phyloP scores from a whole-genome alignment of 2,797 vertebrate genomes.

The Takifugu rubripes region DNA sequence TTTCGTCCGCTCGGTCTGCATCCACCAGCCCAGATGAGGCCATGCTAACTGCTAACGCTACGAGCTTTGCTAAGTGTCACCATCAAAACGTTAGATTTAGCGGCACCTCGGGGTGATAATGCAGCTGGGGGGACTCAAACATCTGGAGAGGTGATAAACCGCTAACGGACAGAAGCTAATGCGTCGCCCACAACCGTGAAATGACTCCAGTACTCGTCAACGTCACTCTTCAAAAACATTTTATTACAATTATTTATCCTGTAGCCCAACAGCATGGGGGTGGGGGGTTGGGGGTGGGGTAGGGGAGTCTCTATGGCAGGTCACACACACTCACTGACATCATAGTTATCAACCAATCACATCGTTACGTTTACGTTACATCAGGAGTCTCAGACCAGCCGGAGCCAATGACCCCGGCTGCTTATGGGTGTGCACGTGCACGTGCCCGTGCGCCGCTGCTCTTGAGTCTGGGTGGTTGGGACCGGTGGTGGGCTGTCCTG shows the following conservation, averaged over 20 bases:
- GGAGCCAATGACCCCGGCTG: too few species aligned
- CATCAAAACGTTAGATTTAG: background rate
- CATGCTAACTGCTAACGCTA: background rate
- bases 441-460: too few species aligned
- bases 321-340: conserved; percentile 41
- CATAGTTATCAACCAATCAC: conserved; percentile 30
- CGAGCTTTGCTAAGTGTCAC: conserved; percentile 8
- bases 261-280: conserved; percentile 22
- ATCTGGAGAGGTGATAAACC: too few species aligned
- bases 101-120: too few species aligned
- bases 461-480: too few species aligned
- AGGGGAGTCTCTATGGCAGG: conserved; percentile 19
- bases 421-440: too few species aligned
- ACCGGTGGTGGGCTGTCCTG: too few species aligned
- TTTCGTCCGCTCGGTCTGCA: background rate
- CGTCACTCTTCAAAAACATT: conserved; percentile 6
- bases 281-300: background rate
- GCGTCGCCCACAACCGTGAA: too few species aligned
- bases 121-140: too few species aligned
- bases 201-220: background rate
- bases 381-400: too few species aligned
- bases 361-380: too few species aligned
- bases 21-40: background rate
- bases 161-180: too few species aligned
- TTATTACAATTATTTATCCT: conserved; percentile 33